Evolutionary conservation across 2,888 invertebrate species (phyloP).

Genomic region (Drosophila antonietae): DNA sequence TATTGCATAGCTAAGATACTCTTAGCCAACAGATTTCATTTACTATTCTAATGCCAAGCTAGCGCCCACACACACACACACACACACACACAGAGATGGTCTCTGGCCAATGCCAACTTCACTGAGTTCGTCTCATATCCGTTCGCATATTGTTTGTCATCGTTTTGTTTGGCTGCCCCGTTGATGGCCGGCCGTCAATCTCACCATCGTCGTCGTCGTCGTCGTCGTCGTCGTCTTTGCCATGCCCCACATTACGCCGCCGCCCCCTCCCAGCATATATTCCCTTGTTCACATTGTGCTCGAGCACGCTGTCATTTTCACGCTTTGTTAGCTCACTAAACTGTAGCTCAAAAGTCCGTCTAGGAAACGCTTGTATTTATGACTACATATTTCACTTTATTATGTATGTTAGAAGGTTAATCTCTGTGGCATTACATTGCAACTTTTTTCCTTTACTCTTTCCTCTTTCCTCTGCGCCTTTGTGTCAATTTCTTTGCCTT

Average conservation of each 20-base stretch:
- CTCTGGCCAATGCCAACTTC: conserved; percentile 33
- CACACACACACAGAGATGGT: not conserved
- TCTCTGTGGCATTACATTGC: conserved; percentile 72
- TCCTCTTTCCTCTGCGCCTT: conserved; percentile 28
- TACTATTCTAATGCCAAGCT: conserved; percentile 41
- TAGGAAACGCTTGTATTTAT: conserved; percentile 55
- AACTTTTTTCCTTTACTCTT: too few species aligned
- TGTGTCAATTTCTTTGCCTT: conserved; percentile 56
- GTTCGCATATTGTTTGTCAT: conserved; percentile 70
- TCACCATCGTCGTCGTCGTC: conserved; percentile 32
- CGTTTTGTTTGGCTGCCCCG: conserved; percentile 61
- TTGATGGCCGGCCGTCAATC: conserved; percentile 59
- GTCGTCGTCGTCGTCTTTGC: conserved; percentile 13
- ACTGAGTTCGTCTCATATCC: conserved; percentile 38
- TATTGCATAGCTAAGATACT: conserved; percentile 55
- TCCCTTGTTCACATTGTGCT: conserved; percentile 46
- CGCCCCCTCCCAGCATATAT: not conserved
- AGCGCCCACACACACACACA: conserved; percentile 34
- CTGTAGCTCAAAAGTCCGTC: conserved; percentile 56
- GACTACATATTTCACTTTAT: conserved; percentile 63
- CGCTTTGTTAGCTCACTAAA: conserved; percentile 79
- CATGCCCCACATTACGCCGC: conserved; percentile 19
- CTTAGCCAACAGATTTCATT: conserved; percentile 29
- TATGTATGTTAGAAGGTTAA: conserved; percentile 80
- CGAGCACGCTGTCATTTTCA: conserved; percentile 76